These are phyloP conservation scores for Neria commutata DNA, from an alignment of 2,888 invertebrate species.

Conservation along the genomic window DNA sequence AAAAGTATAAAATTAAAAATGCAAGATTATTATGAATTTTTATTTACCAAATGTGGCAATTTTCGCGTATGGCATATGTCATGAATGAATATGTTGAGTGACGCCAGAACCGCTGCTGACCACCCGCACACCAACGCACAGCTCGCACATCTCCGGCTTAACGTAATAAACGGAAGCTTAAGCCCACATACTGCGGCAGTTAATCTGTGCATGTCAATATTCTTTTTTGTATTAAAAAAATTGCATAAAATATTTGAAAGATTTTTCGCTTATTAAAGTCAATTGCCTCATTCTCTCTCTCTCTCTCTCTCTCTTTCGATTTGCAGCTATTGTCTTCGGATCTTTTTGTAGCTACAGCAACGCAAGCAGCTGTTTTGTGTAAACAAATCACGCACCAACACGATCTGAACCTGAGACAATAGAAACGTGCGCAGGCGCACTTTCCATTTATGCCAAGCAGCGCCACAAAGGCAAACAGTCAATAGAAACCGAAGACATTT, in stretches of 20 bases:
- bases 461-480: no score
- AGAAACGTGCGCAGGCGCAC: slow-evolving; percentile 21
- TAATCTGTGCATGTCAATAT: no score
- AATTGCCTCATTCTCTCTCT: not conserved
- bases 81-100: no score
- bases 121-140: not conserved
- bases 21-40: no score
- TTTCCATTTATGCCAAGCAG: no score
- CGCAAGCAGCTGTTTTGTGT: not conserved
- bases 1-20: no score
- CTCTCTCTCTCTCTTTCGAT: not conserved
- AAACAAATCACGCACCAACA: slow-evolving; percentile 7
- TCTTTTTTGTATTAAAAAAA: no score
- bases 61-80: no score
- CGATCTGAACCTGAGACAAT: not conserved
- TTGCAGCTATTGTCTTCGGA: not conserved
- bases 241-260: no score
- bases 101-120: no score
- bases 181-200: no score
- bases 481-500: not conserved
- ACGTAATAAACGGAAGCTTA: not conserved
- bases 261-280: not conserved
- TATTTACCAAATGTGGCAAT: no score
- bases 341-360: not conserved
- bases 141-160: not conserved